Base-by-base conservation (phyloP, 2,888 invertebrate genomes). In the Himalopsyche japonica region DNA sequence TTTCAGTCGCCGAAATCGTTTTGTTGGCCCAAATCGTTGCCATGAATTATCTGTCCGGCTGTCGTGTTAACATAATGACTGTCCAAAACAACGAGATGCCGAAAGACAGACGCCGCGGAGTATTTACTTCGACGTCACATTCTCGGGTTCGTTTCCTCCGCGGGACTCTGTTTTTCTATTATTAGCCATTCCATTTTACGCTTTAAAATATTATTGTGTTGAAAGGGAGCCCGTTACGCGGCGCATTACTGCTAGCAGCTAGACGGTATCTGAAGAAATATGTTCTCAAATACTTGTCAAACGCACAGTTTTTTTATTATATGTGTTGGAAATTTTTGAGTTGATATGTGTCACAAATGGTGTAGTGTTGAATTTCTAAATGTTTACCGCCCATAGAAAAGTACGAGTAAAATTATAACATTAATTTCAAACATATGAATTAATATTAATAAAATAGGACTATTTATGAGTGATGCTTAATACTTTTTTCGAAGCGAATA, bases 1-100 rank as follows among this genome's bases (percentile, higher is more conserved):
- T 57, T 57, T 57, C 20, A 57, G 57, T 57, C 57, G 10, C n/a
- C 57, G 57, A 20, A 57, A 57, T 57, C 57, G 57, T 81, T 81
- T 81, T 81, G 81, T 81, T 81, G 32, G 34, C 49, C 82, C 47
- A 49, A 82, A 82, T 77, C 77, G 77, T 27, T 81, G 81, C 76
- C 82, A 49, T 32, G 49, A 77, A 82, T 24, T 85, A 84, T 84
- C 85, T 86, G 86, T 86, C 86, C 83, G 81, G 78, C 83, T 87
- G 87, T 87, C 87, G 82, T 87, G 87, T 87, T 86, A 87, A 87
- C 87, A 86, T 86, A 86, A 86, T 84, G 85, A 84, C 79, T 82
- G 85, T 84, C 82, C 85, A 81, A 86, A 83, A 85, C 82, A 84
- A 83, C 83, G 77, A 80, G 85, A 79, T 79, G 85, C 79, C 78